phyloP scores from a whole-genome alignment of 92 coral and sea anemone genomes.

The Epizoanthus stellaris region DNA sequence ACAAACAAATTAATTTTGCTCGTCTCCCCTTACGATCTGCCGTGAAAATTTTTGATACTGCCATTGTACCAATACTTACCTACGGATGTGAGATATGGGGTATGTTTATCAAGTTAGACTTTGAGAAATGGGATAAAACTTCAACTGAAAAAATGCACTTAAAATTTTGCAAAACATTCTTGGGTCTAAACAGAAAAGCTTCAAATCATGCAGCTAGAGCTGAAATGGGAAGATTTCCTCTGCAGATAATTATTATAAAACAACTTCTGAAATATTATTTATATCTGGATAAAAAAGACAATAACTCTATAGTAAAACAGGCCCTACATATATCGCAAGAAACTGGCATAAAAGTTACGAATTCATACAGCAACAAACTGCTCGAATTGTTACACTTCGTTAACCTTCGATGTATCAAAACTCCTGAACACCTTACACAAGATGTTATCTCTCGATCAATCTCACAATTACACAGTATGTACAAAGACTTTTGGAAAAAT shows the following conservation, averaged over 20 bases:
- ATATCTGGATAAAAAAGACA: conserved; percentile 8
- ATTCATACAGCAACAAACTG: not conserved
- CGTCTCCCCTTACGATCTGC: conserved; percentile 3
- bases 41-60: conserved; percentile 17
- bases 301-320: conserved; percentile 28
- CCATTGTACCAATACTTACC: conserved; percentile 1
- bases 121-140: conserved; percentile 35
- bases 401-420: conserved; percentile 4
- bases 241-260: conserved; percentile 17
- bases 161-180: conserved; percentile 35
- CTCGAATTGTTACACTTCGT: conserved; percentile 2
- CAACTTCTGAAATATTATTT: conserved; percentile 21
- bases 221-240: conserved; percentile 38
- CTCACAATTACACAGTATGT: conserved; percentile 10
- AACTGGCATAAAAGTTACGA: conserved; percentile 12
- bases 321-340: conserved; percentile 14
- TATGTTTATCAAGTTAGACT: conserved; percentile 15
- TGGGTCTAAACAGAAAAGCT: conserved; percentile 41
- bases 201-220: not conserved
- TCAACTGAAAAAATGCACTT: conserved; percentile 46
- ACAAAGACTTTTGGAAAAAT: conserved; percentile 9
- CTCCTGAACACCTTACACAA: conserved; percentile 12
- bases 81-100: conserved; percentile 47
- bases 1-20: not conserved
- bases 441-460: not conserved